Conservation (phyloP, 2,113 vertebrate species). For the Dipodomys ordii region DNA sequence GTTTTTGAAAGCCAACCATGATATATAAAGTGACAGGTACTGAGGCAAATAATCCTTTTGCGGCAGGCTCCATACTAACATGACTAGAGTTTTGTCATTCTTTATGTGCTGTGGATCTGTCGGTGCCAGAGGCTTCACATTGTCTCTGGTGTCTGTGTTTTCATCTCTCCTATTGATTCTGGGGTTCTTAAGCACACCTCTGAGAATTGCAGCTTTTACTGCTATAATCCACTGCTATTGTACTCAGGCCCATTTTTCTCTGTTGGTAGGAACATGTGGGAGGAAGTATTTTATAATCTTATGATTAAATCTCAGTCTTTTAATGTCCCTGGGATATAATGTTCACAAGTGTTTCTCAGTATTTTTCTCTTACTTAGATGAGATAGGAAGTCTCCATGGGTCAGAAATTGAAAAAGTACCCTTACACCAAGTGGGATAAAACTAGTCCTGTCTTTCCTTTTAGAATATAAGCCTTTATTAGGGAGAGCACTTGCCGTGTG, state of each 20-base stretch:
- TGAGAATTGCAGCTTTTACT: slow-evolving; percentile 35
- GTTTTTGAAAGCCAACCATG: background rate
- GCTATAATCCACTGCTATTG: background rate
- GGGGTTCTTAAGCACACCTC: background rate
- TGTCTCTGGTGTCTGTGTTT: slow-evolving; percentile 27
- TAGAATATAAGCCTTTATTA: background rate
- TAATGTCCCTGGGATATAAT: background rate
- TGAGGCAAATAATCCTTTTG: background rate
- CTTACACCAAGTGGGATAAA: background rate
- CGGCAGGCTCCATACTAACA: background rate
- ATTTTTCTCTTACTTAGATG: slow-evolving; percentile 31
- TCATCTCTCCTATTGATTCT: slow-evolving; percentile 12
- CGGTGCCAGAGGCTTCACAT: background rate
- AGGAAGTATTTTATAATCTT: slow-evolving; percentile 28
- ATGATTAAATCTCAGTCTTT: slow-evolving; percentile 38
- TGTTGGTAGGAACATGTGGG: background rate
- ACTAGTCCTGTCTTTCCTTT: background rate
- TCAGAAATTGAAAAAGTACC: background rate
- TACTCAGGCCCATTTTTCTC: background rate
- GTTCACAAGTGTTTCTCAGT: slow-evolving; percentile 3
- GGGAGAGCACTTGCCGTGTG: background rate
- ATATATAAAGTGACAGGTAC: background rate
- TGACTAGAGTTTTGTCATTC: background rate
- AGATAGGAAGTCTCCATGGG: background rate
- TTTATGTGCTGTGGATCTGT: background rate